Evolutionary conservation across 2,888 invertebrate genomes (phyloP), one percentile per base, ranked within the genome.

Genomic region (Cistogaster globosa): DNA sequence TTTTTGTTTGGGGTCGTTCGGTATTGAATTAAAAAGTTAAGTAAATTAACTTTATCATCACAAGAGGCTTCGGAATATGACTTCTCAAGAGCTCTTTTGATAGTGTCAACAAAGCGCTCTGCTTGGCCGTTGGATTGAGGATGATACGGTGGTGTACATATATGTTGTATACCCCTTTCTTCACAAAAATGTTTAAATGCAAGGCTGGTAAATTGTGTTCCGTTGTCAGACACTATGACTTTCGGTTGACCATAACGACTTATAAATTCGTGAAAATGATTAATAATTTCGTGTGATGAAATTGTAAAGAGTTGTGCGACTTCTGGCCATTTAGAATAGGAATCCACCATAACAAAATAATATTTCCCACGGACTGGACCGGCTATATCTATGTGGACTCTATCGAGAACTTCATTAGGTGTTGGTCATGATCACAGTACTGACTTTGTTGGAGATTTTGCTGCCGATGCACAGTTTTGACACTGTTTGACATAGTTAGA

Each of bases 321-420:
- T 84, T 93, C 92, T 1, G 90, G 88, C 92, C 92, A 93, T 86
- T 93, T 93, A 0, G 92, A 91, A 86, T 88, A 89, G 3, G 91
- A 87, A 85, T 93, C 92, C 4, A 91, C 89, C 2, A 92, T 86
- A 88, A 89, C 16, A 22, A 67, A 55, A 55, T 78, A 71, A 45
- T 78, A 78, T 53, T 80, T 72, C 14, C 65, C 80, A 7, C 88
- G 58, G 53, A 91, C 83, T 42, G 85, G 85, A 18, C 84, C 87
- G 89, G 84, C 83, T 14, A 87, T 86, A 57, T 88, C 88, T 2
- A 78, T 78, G n/a, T 78, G 78, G 8, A 71, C 12, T 48, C 88
- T 78, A 20, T 88, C 68, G 63, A 87, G 87, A 11, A 88, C 88
- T 48, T 51, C 36, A 14, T 58, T n/a, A 32, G 68, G 67, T 18